These are phyloP conservation scores for Adrianichthys oophorus DNA, from an alignment of 2,797 vertebrate genomes.

Conservation along the genomic window DNA sequence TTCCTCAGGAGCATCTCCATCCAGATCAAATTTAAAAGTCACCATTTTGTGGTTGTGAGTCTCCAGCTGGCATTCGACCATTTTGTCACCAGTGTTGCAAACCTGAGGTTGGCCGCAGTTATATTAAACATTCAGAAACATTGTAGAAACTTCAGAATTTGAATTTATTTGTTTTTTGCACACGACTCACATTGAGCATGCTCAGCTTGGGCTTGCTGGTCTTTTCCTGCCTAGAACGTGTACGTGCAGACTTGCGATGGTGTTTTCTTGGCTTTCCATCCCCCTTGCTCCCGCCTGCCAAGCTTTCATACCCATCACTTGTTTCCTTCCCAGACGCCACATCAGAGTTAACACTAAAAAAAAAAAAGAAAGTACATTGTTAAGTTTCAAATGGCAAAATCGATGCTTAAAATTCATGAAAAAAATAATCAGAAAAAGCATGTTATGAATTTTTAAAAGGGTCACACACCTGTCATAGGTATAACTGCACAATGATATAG, in stretches of 20 bases:
- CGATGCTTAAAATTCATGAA: background rate
- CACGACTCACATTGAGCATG: slow-evolving; percentile 90
- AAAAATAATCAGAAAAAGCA: slow-evolving; percentile 6
- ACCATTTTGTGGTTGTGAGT: slow-evolving; percentile 99
- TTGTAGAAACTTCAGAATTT: background rate
- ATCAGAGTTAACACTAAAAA: slow-evolving; percentile 86
- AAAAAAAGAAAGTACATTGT: slow-evolving; percentile 6
- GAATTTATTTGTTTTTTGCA: background rate
- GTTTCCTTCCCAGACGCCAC: slow-evolving; percentile 90
- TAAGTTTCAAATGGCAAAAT: background rate
- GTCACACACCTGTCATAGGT: slow-evolving; percentile 75
- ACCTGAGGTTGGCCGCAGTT: slow-evolving; percentile 45
- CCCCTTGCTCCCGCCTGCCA: slow-evolving; percentile 80
- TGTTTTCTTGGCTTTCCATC: slow-evolving; percentile 91
- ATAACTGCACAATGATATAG: slow-evolving; percentile 63
- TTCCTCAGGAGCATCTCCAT: slow-evolving; percentile 95
- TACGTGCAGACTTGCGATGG: slow-evolving; percentile 90
- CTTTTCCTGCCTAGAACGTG: slow-evolving; percentile 93
- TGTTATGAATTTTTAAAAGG: background rate
- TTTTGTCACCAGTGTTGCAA: slow-evolving; percentile 90
- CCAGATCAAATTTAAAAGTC: slow-evolving; percentile 98
- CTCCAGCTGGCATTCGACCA: slow-evolving; percentile 98
- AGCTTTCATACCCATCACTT: slow-evolving; percentile 91
- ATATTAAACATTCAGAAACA: slow-evolving; percentile 15
- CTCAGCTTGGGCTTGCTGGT: slow-evolving; percentile 91